These are phyloP conservation scores for Tipula vernalis DNA, from an alignment of 2,888 invertebrate species.

Conservation along the genomic window DNA sequence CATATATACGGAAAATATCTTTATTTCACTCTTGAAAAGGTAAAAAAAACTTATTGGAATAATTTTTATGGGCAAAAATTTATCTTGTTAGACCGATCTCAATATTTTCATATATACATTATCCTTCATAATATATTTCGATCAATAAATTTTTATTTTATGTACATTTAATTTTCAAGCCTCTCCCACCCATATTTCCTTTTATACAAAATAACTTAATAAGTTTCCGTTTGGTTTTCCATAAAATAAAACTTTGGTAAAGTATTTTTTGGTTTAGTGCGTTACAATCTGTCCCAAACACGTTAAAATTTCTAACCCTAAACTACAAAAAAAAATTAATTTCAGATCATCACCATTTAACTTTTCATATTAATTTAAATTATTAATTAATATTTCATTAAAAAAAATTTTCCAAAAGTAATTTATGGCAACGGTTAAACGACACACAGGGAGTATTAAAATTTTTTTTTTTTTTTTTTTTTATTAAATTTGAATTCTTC, in stretches of 20 bases:
- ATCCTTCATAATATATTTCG: background rate
- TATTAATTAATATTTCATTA: background rate
- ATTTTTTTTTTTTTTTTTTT: background rate
- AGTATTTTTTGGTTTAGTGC: background rate
- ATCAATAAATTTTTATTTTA: background rate
- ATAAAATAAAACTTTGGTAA: too few relatives aligned
- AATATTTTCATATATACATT: background rate
- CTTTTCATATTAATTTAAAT: background rate
- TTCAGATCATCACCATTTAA: background rate
- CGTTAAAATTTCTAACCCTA: background rate
- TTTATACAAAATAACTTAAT: background rate
- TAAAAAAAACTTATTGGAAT: background rate
- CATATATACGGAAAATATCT: background rate
- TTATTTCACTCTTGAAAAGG: background rate
- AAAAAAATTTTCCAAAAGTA: background rate
- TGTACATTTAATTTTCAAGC: background rate
- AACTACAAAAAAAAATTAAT: background rate
- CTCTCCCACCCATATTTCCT: background rate
- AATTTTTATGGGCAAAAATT: background rate
- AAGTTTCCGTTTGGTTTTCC: too few relatives aligned
- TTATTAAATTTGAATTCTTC: background rate
- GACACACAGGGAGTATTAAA: background rate
- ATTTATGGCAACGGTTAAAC: background rate
- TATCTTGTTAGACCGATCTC: background rate
- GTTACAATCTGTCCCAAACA: background rate